phyloP scores from a whole-genome alignment of 2,113 vertebrate genomes.

The Rattus norvegicus region DNA sequence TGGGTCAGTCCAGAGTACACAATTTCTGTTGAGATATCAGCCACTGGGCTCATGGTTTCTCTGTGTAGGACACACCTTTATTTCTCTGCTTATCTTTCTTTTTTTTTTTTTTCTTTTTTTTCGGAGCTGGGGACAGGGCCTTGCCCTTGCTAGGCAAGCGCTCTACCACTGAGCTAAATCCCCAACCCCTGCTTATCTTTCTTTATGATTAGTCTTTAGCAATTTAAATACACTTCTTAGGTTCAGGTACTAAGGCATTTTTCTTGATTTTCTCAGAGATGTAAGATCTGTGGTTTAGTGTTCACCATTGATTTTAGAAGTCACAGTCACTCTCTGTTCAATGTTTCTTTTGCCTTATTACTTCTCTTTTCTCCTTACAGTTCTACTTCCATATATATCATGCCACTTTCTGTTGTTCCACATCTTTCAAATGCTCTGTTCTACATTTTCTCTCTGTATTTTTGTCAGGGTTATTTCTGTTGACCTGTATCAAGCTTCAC shows the following conservation, averaged over 20 bases:
- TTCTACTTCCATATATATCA: not conserved
- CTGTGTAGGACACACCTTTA: not conserved
- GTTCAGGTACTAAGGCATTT: not conserved
- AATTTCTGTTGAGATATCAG: not conserved
- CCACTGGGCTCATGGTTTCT: not conserved
- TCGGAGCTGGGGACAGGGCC: too few relatives aligned
- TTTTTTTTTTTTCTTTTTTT: too few relatives aligned
- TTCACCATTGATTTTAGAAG: not conserved
- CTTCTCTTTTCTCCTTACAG: not conserved
- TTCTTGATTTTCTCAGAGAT: not conserved
- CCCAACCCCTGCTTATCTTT: too few relatives aligned
- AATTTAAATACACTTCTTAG: not conserved
- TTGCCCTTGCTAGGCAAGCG: too few relatives aligned
- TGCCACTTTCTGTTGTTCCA: too few relatives aligned
- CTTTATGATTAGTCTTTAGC: not conserved
- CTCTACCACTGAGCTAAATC: too few relatives aligned
- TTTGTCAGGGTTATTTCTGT: not conserved
- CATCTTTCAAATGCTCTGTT: not conserved
- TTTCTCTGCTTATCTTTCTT: not conserved
- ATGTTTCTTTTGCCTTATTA: not conserved
- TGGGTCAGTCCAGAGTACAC: too few relatives aligned
- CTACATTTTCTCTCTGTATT: not conserved
- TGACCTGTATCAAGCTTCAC: too few relatives aligned
- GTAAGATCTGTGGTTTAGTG: not conserved
- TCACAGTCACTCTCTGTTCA: not conserved